phyloP scores from a whole-genome alignment of 2,113 vertebrate species.

The Pterocles gutturalis region DNA sequence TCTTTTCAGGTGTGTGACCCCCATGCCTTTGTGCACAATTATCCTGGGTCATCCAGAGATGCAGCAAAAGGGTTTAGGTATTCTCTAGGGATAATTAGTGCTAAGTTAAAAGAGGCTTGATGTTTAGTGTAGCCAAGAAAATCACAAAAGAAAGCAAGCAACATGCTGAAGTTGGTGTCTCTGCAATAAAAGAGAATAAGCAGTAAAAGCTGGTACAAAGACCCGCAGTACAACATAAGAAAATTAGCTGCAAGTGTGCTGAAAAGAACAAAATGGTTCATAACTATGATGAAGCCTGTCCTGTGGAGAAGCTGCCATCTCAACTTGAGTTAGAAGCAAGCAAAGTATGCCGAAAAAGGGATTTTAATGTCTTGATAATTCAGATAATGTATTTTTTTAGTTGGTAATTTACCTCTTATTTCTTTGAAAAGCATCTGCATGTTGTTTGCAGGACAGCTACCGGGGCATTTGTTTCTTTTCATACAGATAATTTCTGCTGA shows the following conservation, averaged over 20 bases:
- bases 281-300: not conserved
- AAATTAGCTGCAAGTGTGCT: not conserved
- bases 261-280: not conserved
- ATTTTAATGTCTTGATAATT: not conserved
- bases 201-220: not conserved
- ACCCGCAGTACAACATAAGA: not conserved
- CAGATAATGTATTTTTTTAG: not conserved
- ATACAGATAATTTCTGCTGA: not conserved
- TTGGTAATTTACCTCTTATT: not conserved
- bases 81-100: not conserved
- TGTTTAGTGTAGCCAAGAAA: not conserved
- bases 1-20: not conserved
- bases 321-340: not conserved
- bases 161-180: not conserved
- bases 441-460: not conserved
- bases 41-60: not conserved
- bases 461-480: not conserved
- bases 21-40: not conserved
- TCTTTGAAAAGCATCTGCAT: not conserved
- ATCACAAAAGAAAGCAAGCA: not conserved
- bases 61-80: not conserved
- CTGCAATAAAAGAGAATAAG: not conserved
- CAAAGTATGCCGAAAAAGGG: not conserved
- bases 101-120: not conserved
- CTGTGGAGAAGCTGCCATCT: not conserved